Evolutionary conservation across 37 sponge, comb jelly and placozoan species (phyloP), one percentile per base, ranked within the genome.

Genomic region (Halichondria panicea): DNA sequence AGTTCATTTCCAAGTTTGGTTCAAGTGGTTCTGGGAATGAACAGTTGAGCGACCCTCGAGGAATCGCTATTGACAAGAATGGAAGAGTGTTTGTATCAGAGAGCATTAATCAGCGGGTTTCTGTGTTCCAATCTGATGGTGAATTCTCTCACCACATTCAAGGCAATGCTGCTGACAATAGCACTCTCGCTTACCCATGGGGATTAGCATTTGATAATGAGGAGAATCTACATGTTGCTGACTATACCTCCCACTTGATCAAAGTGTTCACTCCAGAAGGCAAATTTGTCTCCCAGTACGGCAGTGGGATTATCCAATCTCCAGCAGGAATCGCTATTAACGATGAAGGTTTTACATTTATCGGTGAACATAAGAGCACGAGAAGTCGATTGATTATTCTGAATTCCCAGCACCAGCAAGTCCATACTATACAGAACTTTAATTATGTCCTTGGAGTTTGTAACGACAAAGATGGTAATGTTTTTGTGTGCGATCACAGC

Each of bases 251-350:
- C 21, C 73, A 65, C 4, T 56, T 37, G 32, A 33, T 82, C n/a
- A 19, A 34, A 30, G 58, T 82, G 27, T 82, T 72, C 68, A 66
- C 67, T 19, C 42, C 74, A 65, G 83, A 74, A 35, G 81, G 72
- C 21, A 24, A 13, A 25, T 63, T 54, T 22, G 40, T 77, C 18
- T 3, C 28, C 19, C 15, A 42, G 44, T 77, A 77, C 62, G 75
- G 75, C 7, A 41, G 33, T 24, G 63, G 63, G 12, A 2, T 43
- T 21, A 61, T 77, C 19, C 22, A 65, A 8, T 2, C 4, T n/a
- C 66, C 77, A 77, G 65, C 66, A 34, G 77, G 77, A 4, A 64
- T 77, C 48, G 66, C 55, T 13, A 32, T 77, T n/a, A 55, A 77
- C 50, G 50, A 63, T 36, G 77, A 77, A 34, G 77, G 77, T 21